Evolutionary conservation across 2,113 vertebrate species (phyloP), one percentile per base, ranked within the genome.

Genomic region (Hipposideros armiger): DNA sequence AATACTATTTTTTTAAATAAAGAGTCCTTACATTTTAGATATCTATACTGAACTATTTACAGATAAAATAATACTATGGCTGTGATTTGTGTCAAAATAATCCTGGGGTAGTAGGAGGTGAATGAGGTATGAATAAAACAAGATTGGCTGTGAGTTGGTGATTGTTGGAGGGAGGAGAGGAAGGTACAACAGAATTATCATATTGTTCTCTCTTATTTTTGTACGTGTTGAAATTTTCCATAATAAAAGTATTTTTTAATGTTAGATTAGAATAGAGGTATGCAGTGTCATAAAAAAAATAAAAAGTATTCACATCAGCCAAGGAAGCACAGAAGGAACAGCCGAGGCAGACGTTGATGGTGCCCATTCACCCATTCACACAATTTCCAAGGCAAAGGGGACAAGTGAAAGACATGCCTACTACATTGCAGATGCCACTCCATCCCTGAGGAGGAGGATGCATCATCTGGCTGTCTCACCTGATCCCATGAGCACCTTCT

Each of bases 161-260:
- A 42, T 20, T 80, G 14, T 4, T 52, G 15, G n/a, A 26, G 7
- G 4, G 7, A 0, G 5, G 1, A 13, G 28, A 8, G 45, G 36
- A 9, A 30, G 3, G 54, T 32, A 81, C 52, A 40, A n/a, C 3
- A 91, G 60, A 91, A 47, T 50, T 62, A 84, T 56, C 64, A 74
- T 56, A 56, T 20, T 50, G 7, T 73, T 82, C 30, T 87, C 73
- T 80, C 36, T 54, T 78, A 56, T 82, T 56, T 93, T 67, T 36
- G 24, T 64, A 15, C 78, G 85, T 40, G 45, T 84, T 80, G 20
- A 87, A 92, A 69, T 90, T 93, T 92, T 96, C 67, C 11, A 17
- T 89, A 90, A 78, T 62, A 87, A 95, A 47, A 7, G 58, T 42
- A 13, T 58, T 36, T 72, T 69, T 26, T 0, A 90, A 69, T 22